Conservation (phyloP, 2,113 vertebrate genomes). For the Rhipidura dahli region DNA sequence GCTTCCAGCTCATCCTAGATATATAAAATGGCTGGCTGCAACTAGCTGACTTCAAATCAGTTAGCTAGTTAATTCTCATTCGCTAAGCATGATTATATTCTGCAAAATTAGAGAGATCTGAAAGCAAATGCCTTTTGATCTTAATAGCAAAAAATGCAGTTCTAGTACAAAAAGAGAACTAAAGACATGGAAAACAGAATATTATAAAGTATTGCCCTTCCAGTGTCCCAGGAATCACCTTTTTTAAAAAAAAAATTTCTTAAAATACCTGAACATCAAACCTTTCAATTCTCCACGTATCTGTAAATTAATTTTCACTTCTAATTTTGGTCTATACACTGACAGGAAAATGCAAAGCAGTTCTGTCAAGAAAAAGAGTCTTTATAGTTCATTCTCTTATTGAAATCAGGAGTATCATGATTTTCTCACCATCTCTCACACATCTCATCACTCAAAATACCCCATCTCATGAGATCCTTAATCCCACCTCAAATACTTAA, state of each 20-base stretch:
- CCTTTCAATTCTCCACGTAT: not conserved
- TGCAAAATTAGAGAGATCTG: not conserved
- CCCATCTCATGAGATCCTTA: not conserved
- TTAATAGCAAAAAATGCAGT: not conserved
- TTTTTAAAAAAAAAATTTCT: not conserved
- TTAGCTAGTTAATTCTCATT: not conserved
- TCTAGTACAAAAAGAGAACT: not conserved
- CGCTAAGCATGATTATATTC: not conserved
- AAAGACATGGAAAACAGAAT: not conserved
- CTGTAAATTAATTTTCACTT: slow-evolving; percentile 17
- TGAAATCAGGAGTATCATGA: not conserved
- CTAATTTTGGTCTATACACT: not conserved
- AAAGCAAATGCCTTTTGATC: not conserved
- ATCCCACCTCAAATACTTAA: not conserved
- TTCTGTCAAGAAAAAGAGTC: not conserved
- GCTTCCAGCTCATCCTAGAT: not conserved
- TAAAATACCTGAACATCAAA: not conserved
- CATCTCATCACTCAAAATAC: not conserved
- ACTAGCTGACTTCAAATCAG: not conserved
- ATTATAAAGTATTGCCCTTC: not conserved
- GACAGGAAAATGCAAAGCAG: not conserved
- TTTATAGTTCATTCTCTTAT: not conserved
- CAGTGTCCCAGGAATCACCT: not conserved
- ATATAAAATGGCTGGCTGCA: not conserved
- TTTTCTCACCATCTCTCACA: not conserved